Percentiles rank a stretch among this genome's conserved stretches.
Conservation (phyloP, 2,888 invertebrate species). For the Coronaproctus castanopsis region DNA sequence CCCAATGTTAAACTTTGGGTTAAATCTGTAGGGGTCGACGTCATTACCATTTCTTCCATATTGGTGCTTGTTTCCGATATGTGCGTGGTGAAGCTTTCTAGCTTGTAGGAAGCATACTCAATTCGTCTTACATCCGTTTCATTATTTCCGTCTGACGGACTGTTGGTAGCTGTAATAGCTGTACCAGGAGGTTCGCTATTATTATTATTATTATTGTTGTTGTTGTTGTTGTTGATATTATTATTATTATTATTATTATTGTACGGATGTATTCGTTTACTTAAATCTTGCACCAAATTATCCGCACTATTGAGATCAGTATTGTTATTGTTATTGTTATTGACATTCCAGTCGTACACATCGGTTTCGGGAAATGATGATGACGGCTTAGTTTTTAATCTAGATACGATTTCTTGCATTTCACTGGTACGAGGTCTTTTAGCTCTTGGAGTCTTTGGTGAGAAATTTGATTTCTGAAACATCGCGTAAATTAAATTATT, state of each 20-base stretch:
- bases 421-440: conserved; percentile 15
- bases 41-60: conserved; percentile 14
- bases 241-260: conserved; percentile 13
- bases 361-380: conserved; percentile 15
- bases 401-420: conserved; percentile 12
- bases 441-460: conserved; percentile 14
- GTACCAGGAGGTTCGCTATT: conserved; percentile 2
- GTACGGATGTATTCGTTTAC: conserved; percentile 16
- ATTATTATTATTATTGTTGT: conserved; percentile 12
- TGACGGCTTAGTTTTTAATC: conserved; percentile 11
- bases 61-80: conserved; percentile 14
- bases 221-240: conserved; percentile 13
- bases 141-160: conserved; percentile 15
- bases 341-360: conserved; percentile 13
- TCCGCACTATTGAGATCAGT: conserved; percentile 3
- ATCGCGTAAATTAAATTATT: no score
- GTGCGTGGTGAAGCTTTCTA: conserved; percentile 9
- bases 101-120: conserved; percentile 4
- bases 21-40: conserved; percentile 16
- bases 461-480: conserved; percentile 13
- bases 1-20: no score
- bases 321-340: not conserved
- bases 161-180: conserved; percentile 13
- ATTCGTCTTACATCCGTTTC: conserved; percentile 9
- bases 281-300: conserved; percentile 19